Evolutionary conservation across 2,888 invertebrate species (phyloP), one percentile per base, ranked within the genome.

Genomic region (Chaitophorus viminalis): DNA sequence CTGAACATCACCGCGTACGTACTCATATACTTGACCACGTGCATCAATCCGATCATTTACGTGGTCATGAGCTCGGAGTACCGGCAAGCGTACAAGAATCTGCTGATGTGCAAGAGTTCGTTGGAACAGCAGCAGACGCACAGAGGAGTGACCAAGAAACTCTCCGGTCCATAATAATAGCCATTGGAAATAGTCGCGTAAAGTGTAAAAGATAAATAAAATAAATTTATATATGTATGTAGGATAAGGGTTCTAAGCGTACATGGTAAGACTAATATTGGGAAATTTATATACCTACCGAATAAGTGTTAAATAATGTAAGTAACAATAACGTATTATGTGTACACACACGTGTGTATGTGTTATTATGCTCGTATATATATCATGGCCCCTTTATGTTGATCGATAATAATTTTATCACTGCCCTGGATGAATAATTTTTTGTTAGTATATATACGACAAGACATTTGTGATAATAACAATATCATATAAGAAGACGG

Each of bases 1-100:
- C 90, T 92, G 76, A 92, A 92, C 90, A 92, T 92, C 54, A 90
- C 92, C 75, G 92, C 92, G 33, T 92, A 92, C 90, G 90, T 92
- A 83, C 91, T 92, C 75, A 92, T 92, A 87, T 93, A 92, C 89
- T 89, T 92, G 89, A 92, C 92, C 33, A 92, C 92, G 0, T 92
- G 92, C 90, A 92, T 92, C 89, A 93, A 93, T 90, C 93, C 93
- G 2, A 91, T 92, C 84, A 92, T 93, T 81, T 93, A 93, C 90
- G 92, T 92, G 18, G 91, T 92, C 36, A 92, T 92, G 92, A 92
- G 92, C 90, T 92, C 92, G 11, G 92, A 92, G 89, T 93, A 93
- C 90, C 90, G 92, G 78, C 91, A 92, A 89, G 92, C 92, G 39
- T 92, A 92, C 90, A 92, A 91, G 89, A 91, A 92, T 72, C 90